Percentiles rank a stretch among this genome's conserved stretches.
These are phyloP conservation scores for Syrista parreyssii DNA, from an alignment of 2,888 invertebrate species.

Conservation along the genomic window DNA sequence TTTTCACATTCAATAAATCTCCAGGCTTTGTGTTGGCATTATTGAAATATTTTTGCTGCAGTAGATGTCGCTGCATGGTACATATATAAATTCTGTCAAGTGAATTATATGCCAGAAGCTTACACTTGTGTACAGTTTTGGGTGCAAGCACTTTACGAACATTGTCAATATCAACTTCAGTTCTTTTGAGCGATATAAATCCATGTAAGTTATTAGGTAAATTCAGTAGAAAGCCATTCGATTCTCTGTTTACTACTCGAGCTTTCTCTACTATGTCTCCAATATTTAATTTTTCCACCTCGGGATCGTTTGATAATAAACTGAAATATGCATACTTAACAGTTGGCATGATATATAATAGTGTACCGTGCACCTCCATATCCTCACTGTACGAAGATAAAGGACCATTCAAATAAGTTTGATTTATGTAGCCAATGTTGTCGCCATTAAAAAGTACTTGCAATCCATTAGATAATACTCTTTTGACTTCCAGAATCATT, in stretches of 20 bases:
- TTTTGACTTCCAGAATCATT: slow-evolving; percentile 60
- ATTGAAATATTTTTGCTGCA: slow-evolving; percentile 71
- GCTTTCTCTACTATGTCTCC: slow-evolving; percentile 74
- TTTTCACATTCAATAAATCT: slow-evolving; percentile 42
- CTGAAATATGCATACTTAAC: slow-evolving; percentile 77
- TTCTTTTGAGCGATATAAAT: slow-evolving; percentile 52
- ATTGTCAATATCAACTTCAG: slow-evolving; percentile 58
- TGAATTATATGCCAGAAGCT: slow-evolving; percentile 75
- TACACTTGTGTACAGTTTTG: slow-evolving; percentile 67
- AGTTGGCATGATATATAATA: slow-evolving; percentile 77
- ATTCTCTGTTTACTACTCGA: slow-evolving; percentile 66
- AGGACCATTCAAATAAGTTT: slow-evolving; percentile 46
- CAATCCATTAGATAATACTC: slow-evolving; percentile 65
- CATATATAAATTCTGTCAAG: slow-evolving; percentile 77
- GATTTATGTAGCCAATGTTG: slow-evolving; percentile 65
- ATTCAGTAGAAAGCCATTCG: slow-evolving; percentile 62
- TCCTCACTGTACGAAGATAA: slow-evolving; percentile 43
- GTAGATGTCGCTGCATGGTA: slow-evolving; percentile 71
- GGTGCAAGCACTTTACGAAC: slow-evolving; percentile 64
- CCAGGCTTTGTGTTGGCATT: slow-evolving; percentile 46
- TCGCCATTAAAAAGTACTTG: slow-evolving; percentile 66
- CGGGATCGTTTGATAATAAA: slow-evolving; percentile 52
- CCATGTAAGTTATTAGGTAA: slow-evolving; percentile 49
- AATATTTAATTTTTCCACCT: slow-evolving; percentile 63
- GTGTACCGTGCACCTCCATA: slow-evolving; percentile 42